Conservation (phyloP, 2,888 invertebrate species). For the Nasonovia ribisnigri region DNA sequence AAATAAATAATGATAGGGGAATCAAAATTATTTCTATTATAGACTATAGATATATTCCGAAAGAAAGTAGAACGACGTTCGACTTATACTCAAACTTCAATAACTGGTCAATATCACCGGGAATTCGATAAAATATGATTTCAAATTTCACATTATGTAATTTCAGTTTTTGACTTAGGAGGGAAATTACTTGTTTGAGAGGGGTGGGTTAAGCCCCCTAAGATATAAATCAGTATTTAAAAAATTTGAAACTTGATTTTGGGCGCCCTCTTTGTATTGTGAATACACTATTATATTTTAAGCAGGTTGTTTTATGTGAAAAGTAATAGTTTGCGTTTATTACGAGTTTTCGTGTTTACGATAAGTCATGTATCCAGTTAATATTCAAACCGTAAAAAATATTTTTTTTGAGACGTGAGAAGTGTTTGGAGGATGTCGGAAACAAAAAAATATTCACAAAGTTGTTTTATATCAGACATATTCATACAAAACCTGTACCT, state of each 20-base stretch:
- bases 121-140: too few relatives aligned
- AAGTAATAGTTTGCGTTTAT: neutral
- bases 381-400: neutral
- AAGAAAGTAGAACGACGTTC: too few relatives aligned
- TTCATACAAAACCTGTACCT: neutral
- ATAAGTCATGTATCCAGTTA: neutral
- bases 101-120: too few relatives aligned
- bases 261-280: neutral
- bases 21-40: too few relatives aligned
- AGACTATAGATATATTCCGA: too few relatives aligned
- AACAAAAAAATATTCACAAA: neutral
- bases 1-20: too few relatives aligned
- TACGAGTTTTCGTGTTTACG: neutral
- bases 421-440: too few relatives aligned
- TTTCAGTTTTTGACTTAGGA: too few relatives aligned
- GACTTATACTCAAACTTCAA: too few relatives aligned
- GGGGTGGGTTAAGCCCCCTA: too few relatives aligned
- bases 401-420: neutral
- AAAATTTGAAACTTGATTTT: neutral
- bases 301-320: neutral
- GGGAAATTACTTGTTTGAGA: too few relatives aligned
- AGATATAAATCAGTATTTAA: neutral
- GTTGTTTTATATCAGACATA: neutral
- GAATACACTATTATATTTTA: neutral
- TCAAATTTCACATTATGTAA: too few relatives aligned